Base-by-base conservation (phyloP, 2,888 invertebrate genomes). In the Sinohyriopsis cumingii region DNA sequence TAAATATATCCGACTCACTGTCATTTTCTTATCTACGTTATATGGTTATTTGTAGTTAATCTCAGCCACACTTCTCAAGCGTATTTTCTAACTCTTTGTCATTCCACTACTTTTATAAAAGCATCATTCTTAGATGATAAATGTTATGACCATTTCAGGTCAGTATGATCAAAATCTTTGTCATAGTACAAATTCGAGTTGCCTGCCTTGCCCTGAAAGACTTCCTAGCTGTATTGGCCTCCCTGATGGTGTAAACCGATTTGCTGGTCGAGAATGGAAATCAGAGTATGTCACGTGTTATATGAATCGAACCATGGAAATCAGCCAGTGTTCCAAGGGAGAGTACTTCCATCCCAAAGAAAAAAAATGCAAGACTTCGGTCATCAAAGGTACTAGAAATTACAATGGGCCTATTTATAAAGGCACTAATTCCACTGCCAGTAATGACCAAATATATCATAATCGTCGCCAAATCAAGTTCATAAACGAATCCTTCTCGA, bases 211-310 rank as follows among this genome's bases (percentile, higher is more conserved):
- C 60, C 65, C 74, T 28, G 73, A 76, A 19, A 67, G 78, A 55
- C 69, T 79, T 6, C 80, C 80, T n/a, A 73, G 74, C 62, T 81
- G 81, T 71, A 69, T 75, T 9, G 80, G 78, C 9, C 60, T 63
- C 24, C 12, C 59, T 5, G 78, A 80, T 62, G 81, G 81, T 45
- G 45, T 3, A 1, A 45, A 45, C 15, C 45, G 3, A 45, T 45
- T 45, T 45, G 45, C 15, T 12, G 45, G 45, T 15, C 45, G 45
- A 45, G 45, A 45, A 45, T 72, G 72, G 72, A 65, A 65, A 33
- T 25, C 65, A 45, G 65, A 64, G 20, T 72, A 45, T 63, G 59
- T 66, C 28, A 56, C 56, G 18, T 72, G 72, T 45, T 72, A 68
- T 24, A 65, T 55, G 45, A 72, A 72, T 56, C 62, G 72, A 59